Evolutionary conservation across 2,113 vertebrate species (phyloP).

Genomic region (Dinomys branickii): DNA sequence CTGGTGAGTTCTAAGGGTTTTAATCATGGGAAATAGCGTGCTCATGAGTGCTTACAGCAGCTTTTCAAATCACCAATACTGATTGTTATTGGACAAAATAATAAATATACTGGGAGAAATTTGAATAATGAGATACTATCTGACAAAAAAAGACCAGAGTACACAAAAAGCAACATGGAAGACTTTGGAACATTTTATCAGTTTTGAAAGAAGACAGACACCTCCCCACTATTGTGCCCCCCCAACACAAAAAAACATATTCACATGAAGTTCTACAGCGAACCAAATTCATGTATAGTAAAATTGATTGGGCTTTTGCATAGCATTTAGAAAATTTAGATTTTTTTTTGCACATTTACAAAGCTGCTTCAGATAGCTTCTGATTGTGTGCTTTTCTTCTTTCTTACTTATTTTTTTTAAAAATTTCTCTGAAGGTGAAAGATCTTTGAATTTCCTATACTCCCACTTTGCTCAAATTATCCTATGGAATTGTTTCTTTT

Average conservation of each 20-base stretch:
- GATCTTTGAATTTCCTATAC: background rate
- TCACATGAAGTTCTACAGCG: background rate
- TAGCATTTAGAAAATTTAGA: background rate
- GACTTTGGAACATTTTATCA: background rate
- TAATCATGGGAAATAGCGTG: background rate
- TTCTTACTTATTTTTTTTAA: background rate
- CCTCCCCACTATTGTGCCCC: background rate
- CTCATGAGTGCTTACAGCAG: background rate
- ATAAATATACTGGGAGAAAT: background rate
- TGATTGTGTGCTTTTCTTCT: background rate
- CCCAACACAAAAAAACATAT: background rate
- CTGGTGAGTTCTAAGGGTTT: background rate
- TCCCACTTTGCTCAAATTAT: background rate
- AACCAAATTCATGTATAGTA: background rate
- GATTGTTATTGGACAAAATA: background rate
- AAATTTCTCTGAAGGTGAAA: background rate
- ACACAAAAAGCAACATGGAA: background rate
- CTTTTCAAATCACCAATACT: background rate
- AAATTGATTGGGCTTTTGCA: background rate
- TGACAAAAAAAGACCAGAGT: background rate
- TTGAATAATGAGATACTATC: background rate
- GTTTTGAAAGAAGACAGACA: background rate
- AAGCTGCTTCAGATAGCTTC: background rate
- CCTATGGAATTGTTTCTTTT: background rate
- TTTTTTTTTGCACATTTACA: background rate